Evolutionary conservation across 2,113 vertebrate genomes (phyloP), one percentile per base, ranked within the genome.

Genomic region (Boleophthalmus pectinirostris): DNA sequence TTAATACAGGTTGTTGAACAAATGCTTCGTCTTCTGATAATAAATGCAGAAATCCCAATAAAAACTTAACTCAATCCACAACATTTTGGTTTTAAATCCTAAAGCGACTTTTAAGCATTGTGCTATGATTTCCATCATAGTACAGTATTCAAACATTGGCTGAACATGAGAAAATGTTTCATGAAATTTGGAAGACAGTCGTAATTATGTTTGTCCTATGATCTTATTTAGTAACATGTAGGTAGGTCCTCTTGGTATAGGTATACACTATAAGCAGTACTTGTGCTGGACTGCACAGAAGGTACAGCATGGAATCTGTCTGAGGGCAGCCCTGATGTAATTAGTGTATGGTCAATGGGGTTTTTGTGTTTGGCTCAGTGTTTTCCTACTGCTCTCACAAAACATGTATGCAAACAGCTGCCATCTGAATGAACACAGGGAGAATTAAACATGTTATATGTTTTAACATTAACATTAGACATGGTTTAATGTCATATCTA

Each of bases 211-310:
- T 43, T 10, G 8, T 43, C 38, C 9, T 10, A 43, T 43, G 7
- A 43, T 43, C 7, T 11, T 43, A 43, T 43, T 43, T 43, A 43
- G 38, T 43, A 43, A 43, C 38, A 43, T 10, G 38, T 11, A 43
- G 10, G 38, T 43, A 10, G 8, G 38, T 1, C 38, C 9, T 43
- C 38, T 43, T 43, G 38, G 9, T 43, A 43, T 43, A 10, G 38
- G 38, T 43, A 43, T 8, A 11, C 38, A 47, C 1, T 58, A 58
- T 6, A 25, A 18, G 6, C 88, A 70, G 92, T 91, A n/a, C 64
- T 49, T 77, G 53, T 70, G 35, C 46, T 65, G 57, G 18, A 68
- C 69, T 58, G 54, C 70, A 68, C 61, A 64, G 16, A 72, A 57
- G n/a, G 38, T 49, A 74, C 29, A 60, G 74, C 58, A 47, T 74